These are phyloP conservation scores for Drosophila prostipennis DNA, from an alignment of 2,888 invertebrate species.

Conservation along the genomic window DNA sequence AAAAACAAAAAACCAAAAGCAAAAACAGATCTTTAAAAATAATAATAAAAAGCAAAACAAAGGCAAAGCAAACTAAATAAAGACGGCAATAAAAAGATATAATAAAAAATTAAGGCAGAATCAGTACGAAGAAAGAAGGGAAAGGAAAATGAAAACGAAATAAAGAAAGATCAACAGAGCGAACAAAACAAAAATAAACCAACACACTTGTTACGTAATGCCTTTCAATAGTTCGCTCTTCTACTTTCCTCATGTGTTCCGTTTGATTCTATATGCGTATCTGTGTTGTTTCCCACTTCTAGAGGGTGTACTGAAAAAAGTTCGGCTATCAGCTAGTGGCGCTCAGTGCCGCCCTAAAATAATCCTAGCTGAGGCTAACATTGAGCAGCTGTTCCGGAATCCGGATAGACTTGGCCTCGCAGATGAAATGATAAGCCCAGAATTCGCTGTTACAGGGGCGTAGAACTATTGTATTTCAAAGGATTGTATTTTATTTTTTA, in stretches of 20 bases:
- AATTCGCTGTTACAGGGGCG: slow-evolving; percentile 18
- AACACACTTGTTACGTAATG: slow-evolving; percentile 62
- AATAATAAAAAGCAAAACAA: slow-evolving; percentile 40
- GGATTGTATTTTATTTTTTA: neutral
- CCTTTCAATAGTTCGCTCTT: slow-evolving; percentile 42
- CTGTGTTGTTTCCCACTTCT: slow-evolving; percentile 21
- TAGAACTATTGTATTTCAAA: neutral
- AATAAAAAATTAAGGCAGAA: slow-evolving; percentile 36
- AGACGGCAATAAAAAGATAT: slow-evolving; percentile 32
- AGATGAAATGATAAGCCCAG: slow-evolving; percentile 38
- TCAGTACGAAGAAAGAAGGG: slow-evolving; percentile 19
- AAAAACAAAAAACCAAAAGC: slow-evolving; percentile 16
- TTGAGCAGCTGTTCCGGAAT: slow-evolving; percentile 36
- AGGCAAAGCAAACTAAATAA: slow-evolving; percentile 37
- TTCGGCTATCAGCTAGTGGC: slow-evolving; percentile 29
- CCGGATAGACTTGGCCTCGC: slow-evolving; percentile 27
- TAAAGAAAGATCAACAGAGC: slow-evolving; percentile 28
- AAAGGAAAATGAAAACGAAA: slow-evolving; percentile 17
- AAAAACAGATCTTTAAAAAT: slow-evolving; percentile 41
- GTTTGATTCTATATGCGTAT: slow-evolving; percentile 20
- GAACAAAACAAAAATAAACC: slow-evolving; percentile 56
- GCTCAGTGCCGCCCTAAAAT: slow-evolving; percentile 2
- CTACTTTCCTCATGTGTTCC: slow-evolving; percentile 28
- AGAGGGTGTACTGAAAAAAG: neutral
- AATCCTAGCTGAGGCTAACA: slow-evolving; percentile 25